phyloP scores from a whole-genome alignment of 2,113 vertebrate species.

The Herpailurus yagouaroundi region DNA sequence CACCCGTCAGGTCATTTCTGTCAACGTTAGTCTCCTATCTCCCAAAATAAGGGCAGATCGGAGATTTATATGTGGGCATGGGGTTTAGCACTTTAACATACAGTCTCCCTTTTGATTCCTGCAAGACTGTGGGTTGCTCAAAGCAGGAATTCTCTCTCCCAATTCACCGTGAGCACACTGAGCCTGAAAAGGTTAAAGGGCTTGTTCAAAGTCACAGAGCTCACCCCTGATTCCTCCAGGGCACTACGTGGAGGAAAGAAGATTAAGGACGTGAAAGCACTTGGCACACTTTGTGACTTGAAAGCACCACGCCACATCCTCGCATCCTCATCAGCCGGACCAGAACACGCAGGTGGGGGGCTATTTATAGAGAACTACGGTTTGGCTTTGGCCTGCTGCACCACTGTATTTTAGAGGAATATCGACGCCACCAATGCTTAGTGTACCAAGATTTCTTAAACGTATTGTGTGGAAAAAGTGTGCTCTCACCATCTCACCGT shows the following conservation, averaged over 20 bases:
- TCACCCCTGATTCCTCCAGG: not conserved
- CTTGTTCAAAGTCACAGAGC: not conserved
- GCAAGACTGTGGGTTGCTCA: not conserved
- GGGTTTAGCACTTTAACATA: not conserved
- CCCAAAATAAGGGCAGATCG: not conserved
- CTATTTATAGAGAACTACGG: not conserved
- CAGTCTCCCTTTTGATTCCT: not conserved
- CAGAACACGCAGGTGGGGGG: not conserved
- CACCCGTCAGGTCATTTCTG: slow-evolving; percentile 52
- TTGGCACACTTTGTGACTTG: not conserved
- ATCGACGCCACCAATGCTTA: not conserved
- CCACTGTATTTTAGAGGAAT: not conserved
- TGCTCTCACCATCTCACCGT: not conserved
- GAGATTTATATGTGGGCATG: not conserved
- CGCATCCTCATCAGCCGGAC: not conserved
- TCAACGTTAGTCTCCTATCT: slow-evolving; percentile 27
- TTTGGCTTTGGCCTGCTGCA: not conserved
- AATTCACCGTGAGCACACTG: not conserved
- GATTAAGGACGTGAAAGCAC: not conserved
- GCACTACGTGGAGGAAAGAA: not conserved
- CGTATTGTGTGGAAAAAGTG: not conserved
- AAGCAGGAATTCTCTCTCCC: not conserved
- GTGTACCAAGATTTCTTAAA: not conserved
- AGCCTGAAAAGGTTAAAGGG: not conserved
- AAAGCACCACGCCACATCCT: not conserved